Base-by-base conservation (phyloP, 2,888 invertebrate genomes). In the Pollenia amentaria region DNA sequence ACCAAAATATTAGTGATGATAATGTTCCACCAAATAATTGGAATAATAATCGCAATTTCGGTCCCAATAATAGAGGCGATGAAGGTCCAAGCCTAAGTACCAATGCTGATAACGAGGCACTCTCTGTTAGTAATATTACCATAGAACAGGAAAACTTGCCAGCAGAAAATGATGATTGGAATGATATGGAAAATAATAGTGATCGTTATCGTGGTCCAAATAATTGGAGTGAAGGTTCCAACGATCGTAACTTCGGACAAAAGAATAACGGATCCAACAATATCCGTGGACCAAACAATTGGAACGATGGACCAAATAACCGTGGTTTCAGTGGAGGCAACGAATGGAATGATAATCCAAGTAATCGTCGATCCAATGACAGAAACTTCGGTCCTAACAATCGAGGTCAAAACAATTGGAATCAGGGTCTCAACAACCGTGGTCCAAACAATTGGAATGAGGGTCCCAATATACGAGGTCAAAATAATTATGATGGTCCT, bases 1-100 rank as follows among this genome's bases (percentile, higher is more conserved):
- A 73, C 42, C 57, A 79, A 40, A 88, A 86, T 60, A 21, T 29
- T 48, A 62, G n/a, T 18, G 40, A 76, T 62, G 69, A 51, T 38
- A 85, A 80, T 46, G 42, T n/a, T 29, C 51, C 75, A 10, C 72
- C 60, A 57, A 88, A 87, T 42, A 86, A 82, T 42, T 84, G 78
- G 81, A 76, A 55, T 77, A 70, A 64, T 55, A 57, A 65, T 38
- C 70, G 38, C 12, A 29, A 78, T 67, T 62, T 57, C 16, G 40
- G 44, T 14, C 11, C 48, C 29, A 48, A 64, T 14, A 40, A 70
- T 65, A 38, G 67, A 57, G 12, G 8, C 9, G 42, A 62, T 16
- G n/a, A 1, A 11, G 57, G 42, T 29, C 11, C 7, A 7, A 38
- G 2, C 8, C 9, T 10, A 6, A n/a, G 2, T 67, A n/a, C 1